Base-by-base conservation (phyloP, 2,113 vertebrate genomes). In the Dicerorhinus sumatrensis region DNA sequence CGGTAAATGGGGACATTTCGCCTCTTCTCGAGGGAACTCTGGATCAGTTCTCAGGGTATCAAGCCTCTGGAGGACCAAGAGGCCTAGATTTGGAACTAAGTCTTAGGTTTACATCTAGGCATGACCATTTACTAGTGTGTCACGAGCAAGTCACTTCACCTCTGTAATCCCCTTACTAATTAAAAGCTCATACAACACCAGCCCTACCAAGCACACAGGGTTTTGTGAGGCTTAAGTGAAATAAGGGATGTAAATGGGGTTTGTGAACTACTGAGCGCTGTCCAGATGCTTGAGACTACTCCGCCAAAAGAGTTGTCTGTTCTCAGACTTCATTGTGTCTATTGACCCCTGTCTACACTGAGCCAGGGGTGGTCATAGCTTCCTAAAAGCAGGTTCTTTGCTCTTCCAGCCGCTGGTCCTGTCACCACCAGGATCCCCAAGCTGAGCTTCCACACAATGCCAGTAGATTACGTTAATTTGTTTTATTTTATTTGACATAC, bases 401-500 rank as follows among this genome's bases (percentile, higher is more conserved):
- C 73, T 86, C 83, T 77, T 33, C 20, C 58, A 75, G 67, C 8
- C 58, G 0, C 54, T 88, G 39, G 70, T 62, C 93, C 31, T 12
- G 0, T 88, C 56, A 58, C 46, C 63, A 92, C 36, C 36, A n/a
- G 79, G 39, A 63, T 91, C 76, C 54, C 84, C 21, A 63, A 80
- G 51, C 92, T 87, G 94, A 67, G 92, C 60, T 79, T 76, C 48
- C 42, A 60, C 36, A 98, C 97, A 98, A 98, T 97, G 93, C 87
- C 46, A 92, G 96, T 48, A 97, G 97, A 98, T 98, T 97, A 95
- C 90, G 75, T 92, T 98, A 96, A 98, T 97, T 97, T 97, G 97
- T 97, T 98, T 97, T 97, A 95, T 97, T 98, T 98, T 98, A 98
- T 97, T 98, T 97, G 97, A 97, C 81, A 95, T 92, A 97, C 94